A percentile compares a stretch with the other conserved stretches of the same genome.
Evolutionary conservation across 2,113 vertebrate genomes (phyloP).

Genomic region (Halichoerus grypus): DNA sequence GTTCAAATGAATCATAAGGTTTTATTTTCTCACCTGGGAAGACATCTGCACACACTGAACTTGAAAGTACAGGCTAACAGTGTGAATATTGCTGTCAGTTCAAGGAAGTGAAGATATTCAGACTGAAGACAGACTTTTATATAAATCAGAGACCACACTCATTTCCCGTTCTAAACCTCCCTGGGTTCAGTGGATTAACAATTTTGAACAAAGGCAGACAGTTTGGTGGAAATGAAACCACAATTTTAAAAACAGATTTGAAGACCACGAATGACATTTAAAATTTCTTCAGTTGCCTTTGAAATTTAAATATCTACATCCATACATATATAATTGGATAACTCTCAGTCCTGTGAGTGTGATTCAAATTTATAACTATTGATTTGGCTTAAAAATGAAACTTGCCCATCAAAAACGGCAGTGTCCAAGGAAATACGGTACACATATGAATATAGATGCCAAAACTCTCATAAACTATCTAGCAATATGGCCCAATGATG

Average conservation of each 20-base stretch:
- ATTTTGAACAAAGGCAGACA: conserved; percentile 41
- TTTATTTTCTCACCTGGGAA: conserved; percentile 46
- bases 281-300: conserved; percentile 17
- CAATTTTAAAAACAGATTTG: not conserved
- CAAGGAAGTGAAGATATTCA: conserved; percentile 51
- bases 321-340: not conserved
- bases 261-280: not conserved
- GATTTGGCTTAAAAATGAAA: conserved; percentile 48
- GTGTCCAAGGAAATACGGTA: not conserved
- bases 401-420: not conserved
- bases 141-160: conserved; percentile 13
- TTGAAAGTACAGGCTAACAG: conserved; percentile 56
- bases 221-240: conserved; percentile 40
- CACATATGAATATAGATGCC: not conserved
- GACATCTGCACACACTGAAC: conserved; percentile 45
- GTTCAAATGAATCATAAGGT: conserved; percentile 39
- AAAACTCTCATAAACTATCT: conserved; percentile 40
- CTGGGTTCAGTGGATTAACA: not conserved
- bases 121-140: conserved; percentile 2
- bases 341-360: not conserved
- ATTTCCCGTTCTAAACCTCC: conserved; percentile 25
- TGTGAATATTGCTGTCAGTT: conserved; percentile 23
- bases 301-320: conserved; percentile 1
- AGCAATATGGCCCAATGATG: not conserved
- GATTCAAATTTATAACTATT: conserved; percentile 41